Percentiles rank a stretch among this genome's conserved stretches.
Conservation (phyloP, 2,113 vertebrate species). For the Nothoprocta perdicaria region DNA sequence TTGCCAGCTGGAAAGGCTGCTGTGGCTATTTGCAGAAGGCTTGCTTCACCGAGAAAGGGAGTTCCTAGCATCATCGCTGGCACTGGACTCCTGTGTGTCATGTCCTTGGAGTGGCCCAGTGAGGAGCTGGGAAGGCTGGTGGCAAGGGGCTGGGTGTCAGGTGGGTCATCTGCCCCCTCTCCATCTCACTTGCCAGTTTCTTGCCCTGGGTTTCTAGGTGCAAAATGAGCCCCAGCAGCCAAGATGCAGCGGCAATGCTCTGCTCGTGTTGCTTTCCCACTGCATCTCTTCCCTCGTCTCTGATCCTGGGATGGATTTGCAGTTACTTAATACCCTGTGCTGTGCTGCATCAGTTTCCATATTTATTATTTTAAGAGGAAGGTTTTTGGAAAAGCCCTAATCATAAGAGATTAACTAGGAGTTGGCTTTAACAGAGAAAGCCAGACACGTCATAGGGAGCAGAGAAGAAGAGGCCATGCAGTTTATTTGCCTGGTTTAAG, state of each 20-base stretch:
- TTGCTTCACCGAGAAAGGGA: not conserved
- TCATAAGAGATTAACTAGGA: not conserved
- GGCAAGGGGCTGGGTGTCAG: not conserved
- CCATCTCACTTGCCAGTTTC: not conserved
- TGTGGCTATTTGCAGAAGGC: not conserved
- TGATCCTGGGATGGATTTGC: not conserved
- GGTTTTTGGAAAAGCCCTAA: not conserved
- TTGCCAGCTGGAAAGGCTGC: not conserved
- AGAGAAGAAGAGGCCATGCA: rapidly evolving
- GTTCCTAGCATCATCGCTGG: rapidly evolving
- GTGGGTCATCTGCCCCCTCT: not conserved
- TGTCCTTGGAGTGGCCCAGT: not conserved
- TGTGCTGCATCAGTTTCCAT: rapidly evolving
- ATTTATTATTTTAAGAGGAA: not conserved
- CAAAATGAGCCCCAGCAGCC: not conserved
- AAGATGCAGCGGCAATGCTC: not conserved
- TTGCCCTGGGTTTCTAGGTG: not conserved
- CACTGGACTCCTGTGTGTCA: rapidly evolving
- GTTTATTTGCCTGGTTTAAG: not conserved
- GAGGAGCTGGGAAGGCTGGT: not conserved
- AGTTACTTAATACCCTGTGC: not conserved
- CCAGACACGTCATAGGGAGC: rapidly evolving
- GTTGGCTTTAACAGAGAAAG: not conserved
- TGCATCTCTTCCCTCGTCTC: not conserved
- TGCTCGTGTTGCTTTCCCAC: not conserved